Conservation (phyloP, 2,888 invertebrate species). For the Drosophila pseudotalamancana region DNA sequence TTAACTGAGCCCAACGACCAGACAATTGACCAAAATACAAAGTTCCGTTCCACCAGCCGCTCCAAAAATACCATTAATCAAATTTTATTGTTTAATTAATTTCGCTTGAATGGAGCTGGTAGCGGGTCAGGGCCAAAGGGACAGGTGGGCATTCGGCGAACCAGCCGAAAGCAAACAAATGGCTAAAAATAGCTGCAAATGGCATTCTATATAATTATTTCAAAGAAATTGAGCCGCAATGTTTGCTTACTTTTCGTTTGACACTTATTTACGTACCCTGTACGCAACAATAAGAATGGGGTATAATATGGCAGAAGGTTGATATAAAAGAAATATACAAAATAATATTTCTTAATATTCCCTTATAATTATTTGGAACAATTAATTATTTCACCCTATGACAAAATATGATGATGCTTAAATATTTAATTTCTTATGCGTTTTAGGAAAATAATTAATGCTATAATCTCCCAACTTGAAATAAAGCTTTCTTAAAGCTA, state of each 20-base stretch:
- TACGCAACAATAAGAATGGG: background rate
- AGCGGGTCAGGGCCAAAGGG: background rate
- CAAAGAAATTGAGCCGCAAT: slow-evolving; percentile 65
- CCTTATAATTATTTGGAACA: too few species aligned
- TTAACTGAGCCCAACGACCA: slow-evolving; percentile 30
- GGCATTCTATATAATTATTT: slow-evolving; percentile 56
- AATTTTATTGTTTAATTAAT: slow-evolving; percentile 80
- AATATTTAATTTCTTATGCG: too few species aligned
- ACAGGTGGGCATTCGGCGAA: background rate
- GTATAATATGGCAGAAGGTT: background rate
- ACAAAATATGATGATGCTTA: too few species aligned
- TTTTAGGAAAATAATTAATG: too few species aligned
- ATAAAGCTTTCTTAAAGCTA: too few species aligned
- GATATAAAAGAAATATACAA: background rate
- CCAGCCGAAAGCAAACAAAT: slow-evolving; percentile 67
- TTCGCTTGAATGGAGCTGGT: slow-evolving; percentile 65
- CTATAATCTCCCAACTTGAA: too few species aligned
- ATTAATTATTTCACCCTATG: too few species aligned
- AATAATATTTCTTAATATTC: too few species aligned
- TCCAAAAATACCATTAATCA: slow-evolving; percentile 68
- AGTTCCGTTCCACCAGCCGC: background rate
- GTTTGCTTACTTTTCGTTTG: slow-evolving; percentile 41
- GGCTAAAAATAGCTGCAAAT: slow-evolving; percentile 63
- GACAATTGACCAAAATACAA: slow-evolving; percentile 45
- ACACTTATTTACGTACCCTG: slow-evolving; percentile 41